Base-by-base conservation (phyloP, 1,140 invertebrate species). In the Stegodyphus mimosarum region DNA sequence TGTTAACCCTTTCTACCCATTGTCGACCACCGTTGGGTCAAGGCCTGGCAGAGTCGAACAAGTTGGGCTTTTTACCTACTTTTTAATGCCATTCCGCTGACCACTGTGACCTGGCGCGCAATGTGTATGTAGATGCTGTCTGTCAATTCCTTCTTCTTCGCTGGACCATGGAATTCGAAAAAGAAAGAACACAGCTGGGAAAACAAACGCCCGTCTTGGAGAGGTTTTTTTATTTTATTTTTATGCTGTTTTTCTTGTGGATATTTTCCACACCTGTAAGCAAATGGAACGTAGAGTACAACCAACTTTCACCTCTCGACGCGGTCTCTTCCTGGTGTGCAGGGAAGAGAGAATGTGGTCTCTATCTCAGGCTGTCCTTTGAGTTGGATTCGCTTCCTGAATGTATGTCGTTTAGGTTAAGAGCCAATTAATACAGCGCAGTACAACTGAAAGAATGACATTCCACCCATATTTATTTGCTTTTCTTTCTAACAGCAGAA, bases 291-390 rank as follows among this genome's bases (percentile, higher is more conserved):
- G 51, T 53, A 64, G 50, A 66, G 76, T 50, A 7, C 66, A 78
- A 69, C 76, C 64, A 78, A 78, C 76, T 78, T 78, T 78, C 76
- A 78, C 64, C 76, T 13, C 33, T 15, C 48, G 48, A n/a, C 60
- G 49, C 60, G 33, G 15, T 15, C 52, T 71, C 69, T 51, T 71
- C 69, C 69, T 71, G 69, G 11, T 49, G n/a, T 15, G 33, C 33
- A 33, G 33, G 33, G 33, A 33, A 33, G 33, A 33, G 33, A 3
- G 33, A 33, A 33, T 33, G 33, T 33, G 33, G 33, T 33, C 33
- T 33, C 33, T 3, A 33, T 33, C 33, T 33, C 33, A 33, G 33
- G 1, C 33, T 33, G 33, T 33, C 33, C 33, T 33, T 33, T 33
- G 33, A 33, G 33, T 33, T 33, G 33, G 33, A 33, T 33, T 33